Percentiles rank a stretch among this genome's conserved stretches.
These are phyloP conservation scores for Hydrochoerus hydrochaeris DNA, from an alignment of 2,113 vertebrate genomes.

Conservation along the genomic window DNA sequence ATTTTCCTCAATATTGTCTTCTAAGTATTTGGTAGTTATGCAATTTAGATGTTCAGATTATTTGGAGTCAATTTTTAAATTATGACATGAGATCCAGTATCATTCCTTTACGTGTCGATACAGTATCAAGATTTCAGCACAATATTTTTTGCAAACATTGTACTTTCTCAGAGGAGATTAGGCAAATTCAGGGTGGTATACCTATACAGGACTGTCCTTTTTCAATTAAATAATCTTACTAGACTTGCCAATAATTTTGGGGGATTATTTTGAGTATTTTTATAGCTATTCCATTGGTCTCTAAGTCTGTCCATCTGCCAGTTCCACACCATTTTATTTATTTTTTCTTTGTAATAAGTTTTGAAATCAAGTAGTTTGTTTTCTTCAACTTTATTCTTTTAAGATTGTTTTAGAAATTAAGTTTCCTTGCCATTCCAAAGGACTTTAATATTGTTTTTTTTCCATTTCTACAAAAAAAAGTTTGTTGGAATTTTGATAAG, in stretches of 20 bases:
- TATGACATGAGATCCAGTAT: neutral
- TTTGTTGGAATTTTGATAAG: neutral
- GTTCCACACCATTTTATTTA: neutral
- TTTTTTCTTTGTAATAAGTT: neutral
- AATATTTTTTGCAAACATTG: neutral
- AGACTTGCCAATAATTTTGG: neutral
- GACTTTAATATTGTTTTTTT: neutral
- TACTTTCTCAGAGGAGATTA: neutral
- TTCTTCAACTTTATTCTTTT: neutral
- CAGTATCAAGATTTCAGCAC: neutral
- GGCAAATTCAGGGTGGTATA: too few species aligned
- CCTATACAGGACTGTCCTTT: neutral
- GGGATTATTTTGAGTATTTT: neutral
- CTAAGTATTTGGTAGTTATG: neutral
- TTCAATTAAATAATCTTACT: neutral
- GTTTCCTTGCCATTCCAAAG: neutral
- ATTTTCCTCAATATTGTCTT: neutral
- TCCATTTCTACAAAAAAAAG: neutral
- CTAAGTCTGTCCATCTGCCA: neutral
- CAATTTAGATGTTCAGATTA: neutral
- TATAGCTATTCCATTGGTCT: neutral
- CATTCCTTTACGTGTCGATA: neutral
- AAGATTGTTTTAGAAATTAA: neutral
- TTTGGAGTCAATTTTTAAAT: neutral
- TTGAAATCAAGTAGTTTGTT: neutral